These are phyloP conservation scores for Odobenus rosmarus DNA, from an alignment of 2,113 vertebrate genomes.

Conservation along the genomic window DNA sequence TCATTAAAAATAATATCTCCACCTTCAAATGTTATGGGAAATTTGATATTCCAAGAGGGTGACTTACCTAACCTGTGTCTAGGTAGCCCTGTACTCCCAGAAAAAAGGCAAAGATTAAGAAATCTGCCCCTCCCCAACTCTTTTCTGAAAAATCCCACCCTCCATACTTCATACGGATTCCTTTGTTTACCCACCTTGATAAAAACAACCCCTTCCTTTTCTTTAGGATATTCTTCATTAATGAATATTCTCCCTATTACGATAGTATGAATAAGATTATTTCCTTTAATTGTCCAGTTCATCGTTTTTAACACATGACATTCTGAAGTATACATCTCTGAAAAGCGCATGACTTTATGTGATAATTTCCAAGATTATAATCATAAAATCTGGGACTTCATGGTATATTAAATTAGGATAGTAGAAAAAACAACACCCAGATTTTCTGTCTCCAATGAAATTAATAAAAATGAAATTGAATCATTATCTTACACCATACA, in stretches of 20 bases:
- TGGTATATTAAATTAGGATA: neutral
- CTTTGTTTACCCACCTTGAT: neutral
- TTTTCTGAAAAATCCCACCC: neutral
- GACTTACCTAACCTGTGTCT: neutral
- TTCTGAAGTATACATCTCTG: neutral
- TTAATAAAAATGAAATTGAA: neutral
- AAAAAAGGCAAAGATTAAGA: neutral
- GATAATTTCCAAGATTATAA: neutral
- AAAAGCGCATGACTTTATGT: neutral
- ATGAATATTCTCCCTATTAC: neutral
- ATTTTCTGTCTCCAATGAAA: neutral
- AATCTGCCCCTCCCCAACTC: fast-evolving
- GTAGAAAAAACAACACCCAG: neutral
- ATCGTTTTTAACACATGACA: neutral
- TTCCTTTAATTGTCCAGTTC: neutral
- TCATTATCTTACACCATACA: neutral
- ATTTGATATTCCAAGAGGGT: neutral
- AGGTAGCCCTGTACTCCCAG: neutral
- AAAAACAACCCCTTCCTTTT: neutral
- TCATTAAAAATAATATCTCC: neutral
- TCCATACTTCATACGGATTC: neutral
- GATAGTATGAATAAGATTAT: neutral
- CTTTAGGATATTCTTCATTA: neutral
- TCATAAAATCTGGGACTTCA: neutral
- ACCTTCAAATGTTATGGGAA: neutral